These are phyloP conservation scores for Pseudolaguvia tuberculata DNA, from an alignment of 2,113 vertebrate species.

Conservation along the genomic window DNA sequence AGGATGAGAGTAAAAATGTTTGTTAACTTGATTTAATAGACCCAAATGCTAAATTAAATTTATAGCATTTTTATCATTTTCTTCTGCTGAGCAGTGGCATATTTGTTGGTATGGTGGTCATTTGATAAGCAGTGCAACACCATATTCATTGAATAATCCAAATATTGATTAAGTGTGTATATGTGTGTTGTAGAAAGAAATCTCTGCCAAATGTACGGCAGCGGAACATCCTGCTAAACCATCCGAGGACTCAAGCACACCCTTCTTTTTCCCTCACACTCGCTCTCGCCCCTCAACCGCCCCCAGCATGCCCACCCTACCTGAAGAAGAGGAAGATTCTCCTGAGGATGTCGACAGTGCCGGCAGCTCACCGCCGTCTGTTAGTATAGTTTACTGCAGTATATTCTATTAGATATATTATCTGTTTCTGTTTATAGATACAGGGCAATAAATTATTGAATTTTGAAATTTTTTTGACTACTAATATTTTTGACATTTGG, in stretches of 20 bases:
- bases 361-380: conserved; percentile 69
- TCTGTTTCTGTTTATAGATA: no score
- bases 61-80: no score
- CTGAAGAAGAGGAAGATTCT: conserved; percentile 85
- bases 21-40: neutral
- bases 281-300: conserved; percentile 58
- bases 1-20: conserved; percentile 26
- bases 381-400: conserved; percentile 54
- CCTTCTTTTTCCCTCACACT: conserved; percentile 58
- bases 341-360: conserved; percentile 72
- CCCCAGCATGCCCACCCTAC: conserved; percentile 83
- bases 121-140: no score
- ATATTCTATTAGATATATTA: no score
- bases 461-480: no score
- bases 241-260: conserved; percentile 26
- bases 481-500: no score
- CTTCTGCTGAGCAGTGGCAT: no score
- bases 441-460: no score
- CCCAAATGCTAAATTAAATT: no score
- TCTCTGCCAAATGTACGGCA: conserved; percentile 31
- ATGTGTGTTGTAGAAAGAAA: conserved; percentile 38
- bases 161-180: neutral
- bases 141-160: no score
- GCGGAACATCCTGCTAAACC: conserved; percentile 18
- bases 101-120: no score